Evolutionary conservation across 2,888 invertebrate genomes (phyloP).

Genomic region (Plusia festucae): DNA sequence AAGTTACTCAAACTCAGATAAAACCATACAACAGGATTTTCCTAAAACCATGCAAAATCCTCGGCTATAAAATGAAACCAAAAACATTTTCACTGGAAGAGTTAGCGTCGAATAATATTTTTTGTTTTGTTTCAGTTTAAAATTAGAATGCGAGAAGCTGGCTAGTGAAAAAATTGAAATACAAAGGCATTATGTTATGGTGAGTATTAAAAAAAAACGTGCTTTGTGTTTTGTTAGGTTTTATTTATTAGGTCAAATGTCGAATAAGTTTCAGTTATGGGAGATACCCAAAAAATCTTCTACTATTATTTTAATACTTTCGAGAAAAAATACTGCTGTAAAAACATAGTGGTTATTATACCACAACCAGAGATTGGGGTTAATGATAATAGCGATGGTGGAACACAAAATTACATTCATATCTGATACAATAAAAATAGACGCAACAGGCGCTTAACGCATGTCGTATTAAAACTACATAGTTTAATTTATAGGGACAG

Average conservation of each 20-base stretch:
- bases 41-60: conserved; percentile 32
- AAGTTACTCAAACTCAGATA: conserved; percentile 35
- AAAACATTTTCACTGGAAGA: conserved; percentile 36
- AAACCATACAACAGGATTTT: conserved; percentile 15
- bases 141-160: conserved; percentile 96
- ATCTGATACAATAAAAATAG: conserved; percentile 30
- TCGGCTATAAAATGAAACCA: conserved; percentile 39
- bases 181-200: conserved; percentile 97
- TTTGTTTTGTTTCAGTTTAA: conserved; percentile 91
- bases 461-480: conserved; percentile 48
- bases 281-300: not conserved
- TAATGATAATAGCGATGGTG: conserved; percentile 40
- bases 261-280: not conserved
- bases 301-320: conserved; percentile 1
- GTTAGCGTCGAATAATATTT: conserved; percentile 31
- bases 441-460: conserved; percentile 42
- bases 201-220: conserved; percentile 82
- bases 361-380: conserved; percentile 39
- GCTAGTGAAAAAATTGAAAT: conserved; percentile 97
- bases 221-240: not conserved
- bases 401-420: conserved; percentile 26
- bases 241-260: not conserved
- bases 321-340: conserved; percentile 6
- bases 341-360: conserved; percentile 35
- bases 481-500: conserved; percentile 55